These are phyloP conservation scores for Calidris pugnax DNA, from an alignment of 2,113 vertebrate genomes.

Conservation along the genomic window DNA sequence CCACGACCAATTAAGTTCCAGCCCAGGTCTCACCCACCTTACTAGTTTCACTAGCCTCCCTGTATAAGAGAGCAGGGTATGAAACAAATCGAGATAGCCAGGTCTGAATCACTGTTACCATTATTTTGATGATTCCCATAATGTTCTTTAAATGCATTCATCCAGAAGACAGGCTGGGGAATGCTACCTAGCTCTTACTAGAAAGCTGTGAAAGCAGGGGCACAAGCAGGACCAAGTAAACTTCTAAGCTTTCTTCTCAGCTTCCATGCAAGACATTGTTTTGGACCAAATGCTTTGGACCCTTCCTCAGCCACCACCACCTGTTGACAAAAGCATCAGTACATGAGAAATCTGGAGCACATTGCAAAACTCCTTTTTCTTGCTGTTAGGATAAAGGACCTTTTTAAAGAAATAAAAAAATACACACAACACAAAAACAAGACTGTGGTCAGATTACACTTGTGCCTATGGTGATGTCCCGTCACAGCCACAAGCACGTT, in stretches of 20 bases:
- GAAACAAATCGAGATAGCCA: background rate
- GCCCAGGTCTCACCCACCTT: background rate
- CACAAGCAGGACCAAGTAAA: background rate
- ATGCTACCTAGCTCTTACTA: background rate
- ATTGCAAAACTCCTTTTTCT: background rate
- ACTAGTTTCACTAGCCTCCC: background rate
- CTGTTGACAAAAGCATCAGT: background rate
- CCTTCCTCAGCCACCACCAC: background rate
- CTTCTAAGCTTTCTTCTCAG: background rate
- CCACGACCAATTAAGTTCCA: background rate
- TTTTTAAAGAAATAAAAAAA: background rate
- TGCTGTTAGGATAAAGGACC: background rate
- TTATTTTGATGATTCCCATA: background rate
- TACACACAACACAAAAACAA: background rate
- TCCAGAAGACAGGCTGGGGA: background rate
- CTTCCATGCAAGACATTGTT: background rate
- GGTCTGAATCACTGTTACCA: background rate
- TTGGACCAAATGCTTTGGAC: background rate
- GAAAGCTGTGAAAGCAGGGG: background rate
- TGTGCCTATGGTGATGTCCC: background rate
- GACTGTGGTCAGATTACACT: background rate
- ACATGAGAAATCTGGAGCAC: background rate
- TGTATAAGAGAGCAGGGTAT: background rate
- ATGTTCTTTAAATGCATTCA: background rate
- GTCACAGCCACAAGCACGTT: background rate